A percentile compares a stretch with the other conserved stretches of the same genome.
phyloP scores from a whole-genome alignment of 2,888 invertebrate genomes.

The Andrena trimmerana region DNA sequence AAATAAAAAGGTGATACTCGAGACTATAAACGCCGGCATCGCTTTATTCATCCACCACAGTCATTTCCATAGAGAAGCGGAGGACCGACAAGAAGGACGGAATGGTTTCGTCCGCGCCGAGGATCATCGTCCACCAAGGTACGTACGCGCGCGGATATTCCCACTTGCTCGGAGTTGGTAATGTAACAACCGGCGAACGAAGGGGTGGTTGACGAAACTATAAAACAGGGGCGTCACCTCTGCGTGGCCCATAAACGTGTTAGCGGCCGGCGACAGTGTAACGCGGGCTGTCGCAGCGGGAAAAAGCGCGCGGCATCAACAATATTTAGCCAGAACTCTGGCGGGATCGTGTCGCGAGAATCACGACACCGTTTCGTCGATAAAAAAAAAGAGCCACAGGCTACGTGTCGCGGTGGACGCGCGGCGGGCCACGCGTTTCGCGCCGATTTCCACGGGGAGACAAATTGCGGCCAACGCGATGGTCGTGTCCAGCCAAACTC shows the following conservation, averaged over 20 bases:
- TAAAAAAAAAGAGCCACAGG: slow-evolving; percentile 44
- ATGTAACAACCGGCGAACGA: slow-evolving; percentile 47
- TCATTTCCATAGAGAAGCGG: neutral
- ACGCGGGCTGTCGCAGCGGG: slow-evolving; percentile 19
- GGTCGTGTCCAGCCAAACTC: slow-evolving; percentile 18
- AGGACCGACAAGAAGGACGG: neutral
- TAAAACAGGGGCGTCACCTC: slow-evolving; percentile 59
- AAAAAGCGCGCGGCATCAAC: slow-evolving; percentile 58
- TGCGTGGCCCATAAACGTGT: slow-evolving; percentile 64
- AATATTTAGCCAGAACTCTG: slow-evolving; percentile 67
- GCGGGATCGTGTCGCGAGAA: slow-evolving; percentile 67
- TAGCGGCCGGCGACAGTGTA: slow-evolving; percentile 43
- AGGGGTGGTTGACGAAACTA: slow-evolving; percentile 52
- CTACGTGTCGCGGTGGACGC: slow-evolving; percentile 9
- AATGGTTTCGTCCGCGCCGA: too few relatives aligned
- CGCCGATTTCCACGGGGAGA: slow-evolving; percentile 56
- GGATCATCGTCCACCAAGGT: too few relatives aligned
- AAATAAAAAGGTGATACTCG: slow-evolving; percentile 69
- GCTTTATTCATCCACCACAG: slow-evolving; percentile 12
- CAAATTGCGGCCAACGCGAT: slow-evolving; percentile 53
- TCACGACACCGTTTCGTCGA: slow-evolving; percentile 63
- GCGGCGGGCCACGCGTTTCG: slow-evolving; percentile 18
- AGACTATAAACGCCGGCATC: slow-evolving; percentile 30
- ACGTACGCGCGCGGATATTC: neutral
- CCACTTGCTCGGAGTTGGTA: slow-evolving; percentile 2